These are phyloP conservation scores for Tachuris rubrigastra DNA, from an alignment of 2,113 vertebrate species.

Conservation along the genomic window DNA sequence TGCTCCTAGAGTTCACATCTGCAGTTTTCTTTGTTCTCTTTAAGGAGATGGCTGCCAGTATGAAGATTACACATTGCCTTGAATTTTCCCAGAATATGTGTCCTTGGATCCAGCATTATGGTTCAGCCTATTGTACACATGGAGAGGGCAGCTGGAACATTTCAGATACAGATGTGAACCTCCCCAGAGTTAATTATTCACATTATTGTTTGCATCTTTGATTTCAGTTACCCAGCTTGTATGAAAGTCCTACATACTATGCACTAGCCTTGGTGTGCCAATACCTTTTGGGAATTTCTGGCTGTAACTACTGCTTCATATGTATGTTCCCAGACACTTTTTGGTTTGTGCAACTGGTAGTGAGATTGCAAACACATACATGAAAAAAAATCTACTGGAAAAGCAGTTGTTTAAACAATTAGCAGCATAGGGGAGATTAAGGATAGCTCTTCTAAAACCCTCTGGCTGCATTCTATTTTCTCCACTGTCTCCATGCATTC, in stretches of 20 bases:
- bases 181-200: constrained; percentile 4
- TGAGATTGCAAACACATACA: background rate
- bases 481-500: background rate
- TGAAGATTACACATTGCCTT: constrained; percentile 33
- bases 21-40: background rate
- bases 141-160: constrained; percentile 20
- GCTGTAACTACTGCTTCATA: background rate
- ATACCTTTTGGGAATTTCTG: background rate
- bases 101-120: background rate
- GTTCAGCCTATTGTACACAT: constrained; percentile 1
- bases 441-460: background rate
- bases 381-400: background rate
- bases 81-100: constrained; percentile 46
- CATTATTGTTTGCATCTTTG: background rate
- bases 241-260: background rate
- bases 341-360: background rate
- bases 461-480: background rate
- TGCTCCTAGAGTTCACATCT: background rate
- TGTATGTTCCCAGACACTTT: background rate
- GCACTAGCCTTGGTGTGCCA: background rate
- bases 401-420: background rate
- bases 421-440: background rate
- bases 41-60: background rate
- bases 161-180: constrained; percentile 33
- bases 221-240: background rate